phyloP scores from a whole-genome alignment of 1,140 invertebrate species.

The Pseudachorutes palmiensis region DNA sequence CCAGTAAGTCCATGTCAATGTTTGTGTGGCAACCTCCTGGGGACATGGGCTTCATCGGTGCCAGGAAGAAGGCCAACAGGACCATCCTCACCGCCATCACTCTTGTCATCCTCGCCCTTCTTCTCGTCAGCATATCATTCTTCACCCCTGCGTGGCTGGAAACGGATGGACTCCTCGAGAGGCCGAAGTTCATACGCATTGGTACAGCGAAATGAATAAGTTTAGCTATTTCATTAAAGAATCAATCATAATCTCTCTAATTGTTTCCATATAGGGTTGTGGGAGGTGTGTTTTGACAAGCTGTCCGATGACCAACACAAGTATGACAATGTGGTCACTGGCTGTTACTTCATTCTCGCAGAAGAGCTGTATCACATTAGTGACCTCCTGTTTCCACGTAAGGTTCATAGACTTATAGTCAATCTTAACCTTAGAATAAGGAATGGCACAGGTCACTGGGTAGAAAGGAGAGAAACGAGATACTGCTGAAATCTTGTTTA shows the following conservation, averaged over 20 bases:
- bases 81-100: constrained; percentile 47
- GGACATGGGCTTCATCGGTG: neutral
- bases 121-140: constrained; percentile 77
- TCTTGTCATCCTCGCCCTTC: constrained; percentile 57
- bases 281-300: constrained; percentile 80
- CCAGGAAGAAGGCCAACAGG: constrained; percentile 1
- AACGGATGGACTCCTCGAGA: constrained; percentile 67
- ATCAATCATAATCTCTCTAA: constrained; percentile 9
- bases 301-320: constrained; percentile 72
- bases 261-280: constrained; percentile 62
- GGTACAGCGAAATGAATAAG: too few species aligned
- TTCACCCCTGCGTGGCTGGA: constrained; percentile 87
- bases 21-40: constrained; percentile 35
- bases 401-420: constrained; percentile 35
- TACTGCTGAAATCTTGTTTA: too few species aligned
- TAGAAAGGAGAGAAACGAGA: too few species aligned
- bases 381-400: constrained; percentile 63
- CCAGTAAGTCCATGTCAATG: constrained; percentile 33
- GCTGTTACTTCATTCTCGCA: constrained; percentile 88
- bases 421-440: too few species aligned
- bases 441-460: too few species aligned
- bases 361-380: constrained; percentile 86
- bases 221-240: too few species aligned
- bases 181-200: constrained; percentile 71
- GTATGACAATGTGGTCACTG: constrained; percentile 66